These are phyloP conservation scores for Torymus aiolomorphi DNA, from an alignment of 2,888 invertebrate species.

Conservation along the genomic window DNA sequence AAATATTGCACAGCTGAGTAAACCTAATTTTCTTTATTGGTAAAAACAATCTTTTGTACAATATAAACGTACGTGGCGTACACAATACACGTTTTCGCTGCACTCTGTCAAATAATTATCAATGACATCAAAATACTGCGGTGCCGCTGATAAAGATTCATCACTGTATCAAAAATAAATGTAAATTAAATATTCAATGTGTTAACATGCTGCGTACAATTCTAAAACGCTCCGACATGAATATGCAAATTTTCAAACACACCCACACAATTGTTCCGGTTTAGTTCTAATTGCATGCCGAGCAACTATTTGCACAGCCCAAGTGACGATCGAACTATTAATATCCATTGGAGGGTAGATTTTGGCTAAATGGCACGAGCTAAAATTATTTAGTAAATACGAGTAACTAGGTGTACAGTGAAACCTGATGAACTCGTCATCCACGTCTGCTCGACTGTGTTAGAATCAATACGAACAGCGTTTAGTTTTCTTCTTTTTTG, in stretches of 20 bases:
- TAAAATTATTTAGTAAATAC: slow-evolving; percentile 21
- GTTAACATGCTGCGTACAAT: background rate
- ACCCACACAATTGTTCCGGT: background rate
- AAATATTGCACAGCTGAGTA: too few species aligned
- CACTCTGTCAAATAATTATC: too few species aligned
- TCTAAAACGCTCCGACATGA: slow-evolving; percentile 14
- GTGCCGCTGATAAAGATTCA: background rate
- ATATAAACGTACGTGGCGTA: too few species aligned
- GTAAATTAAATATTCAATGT: slow-evolving; percentile 6
- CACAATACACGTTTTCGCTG: too few species aligned
- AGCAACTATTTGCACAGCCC: slow-evolving; percentile 8
- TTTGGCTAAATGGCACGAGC: background rate
- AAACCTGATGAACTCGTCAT: too few species aligned
- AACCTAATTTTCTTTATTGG: too few species aligned
- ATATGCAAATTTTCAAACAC: slow-evolving; percentile 9
- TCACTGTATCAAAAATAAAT: background rate
- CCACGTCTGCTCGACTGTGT: too few species aligned
- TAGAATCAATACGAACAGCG: too few species aligned
- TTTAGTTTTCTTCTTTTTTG: too few species aligned
- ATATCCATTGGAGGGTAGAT: slow-evolving; percentile 5
- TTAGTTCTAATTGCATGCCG: slow-evolving; percentile 1
- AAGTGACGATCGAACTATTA: slow-evolving; percentile 24
- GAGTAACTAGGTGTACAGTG: too few species aligned
- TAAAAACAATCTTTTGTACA: too few species aligned
- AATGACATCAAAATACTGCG: too few species aligned